A percentile compares a stretch with the other conserved stretches of the same genome.
Evolutionary conservation across 2,888 invertebrate species (phyloP).

Genomic region (Gonocerus acuteangulatus): DNA sequence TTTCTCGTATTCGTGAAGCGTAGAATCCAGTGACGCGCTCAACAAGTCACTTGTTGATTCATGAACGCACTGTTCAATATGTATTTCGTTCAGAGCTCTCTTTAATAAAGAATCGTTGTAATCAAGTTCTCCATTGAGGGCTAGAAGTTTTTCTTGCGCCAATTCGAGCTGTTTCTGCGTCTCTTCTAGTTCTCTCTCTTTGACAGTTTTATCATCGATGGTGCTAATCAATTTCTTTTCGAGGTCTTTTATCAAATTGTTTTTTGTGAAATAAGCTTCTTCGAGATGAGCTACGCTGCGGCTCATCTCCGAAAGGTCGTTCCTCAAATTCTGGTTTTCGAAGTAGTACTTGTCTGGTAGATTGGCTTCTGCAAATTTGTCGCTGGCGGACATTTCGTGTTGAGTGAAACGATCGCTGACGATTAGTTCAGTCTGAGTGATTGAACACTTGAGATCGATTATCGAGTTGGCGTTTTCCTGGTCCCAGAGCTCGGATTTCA

Average conservation of each 20-base stretch:
- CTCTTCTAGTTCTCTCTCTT: background rate
- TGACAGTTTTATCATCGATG: background rate
- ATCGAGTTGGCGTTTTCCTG: background rate
- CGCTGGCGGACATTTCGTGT: background rate
- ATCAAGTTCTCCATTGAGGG: background rate
- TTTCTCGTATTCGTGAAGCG: background rate
- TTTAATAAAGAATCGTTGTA: background rate
- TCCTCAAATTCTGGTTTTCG: background rate
- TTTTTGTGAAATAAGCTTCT: conserved; percentile 1
- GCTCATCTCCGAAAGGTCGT: background rate
- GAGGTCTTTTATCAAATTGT: background rate
- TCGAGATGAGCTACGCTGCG: background rate
- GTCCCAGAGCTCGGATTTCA: conserved; percentile 5
- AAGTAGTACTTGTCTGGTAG: background rate
- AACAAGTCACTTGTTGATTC: background rate
- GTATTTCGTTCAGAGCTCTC: conserved; percentile 1
- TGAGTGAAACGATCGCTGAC: background rate
- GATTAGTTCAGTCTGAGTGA: background rate
- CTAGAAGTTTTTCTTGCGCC: background rate
- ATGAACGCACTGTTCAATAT: background rate
- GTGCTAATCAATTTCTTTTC: conserved; percentile 5
- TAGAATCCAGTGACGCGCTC: background rate
- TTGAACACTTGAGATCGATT: background rate
- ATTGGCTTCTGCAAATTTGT: background rate
- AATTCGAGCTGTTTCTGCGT: background rate